A percentile compares a stretch with the other conserved stretches of the same genome.
phyloP scores from a whole-genome alignment of 2,888 invertebrate species.

The Drosophila melanocephala region DNA sequence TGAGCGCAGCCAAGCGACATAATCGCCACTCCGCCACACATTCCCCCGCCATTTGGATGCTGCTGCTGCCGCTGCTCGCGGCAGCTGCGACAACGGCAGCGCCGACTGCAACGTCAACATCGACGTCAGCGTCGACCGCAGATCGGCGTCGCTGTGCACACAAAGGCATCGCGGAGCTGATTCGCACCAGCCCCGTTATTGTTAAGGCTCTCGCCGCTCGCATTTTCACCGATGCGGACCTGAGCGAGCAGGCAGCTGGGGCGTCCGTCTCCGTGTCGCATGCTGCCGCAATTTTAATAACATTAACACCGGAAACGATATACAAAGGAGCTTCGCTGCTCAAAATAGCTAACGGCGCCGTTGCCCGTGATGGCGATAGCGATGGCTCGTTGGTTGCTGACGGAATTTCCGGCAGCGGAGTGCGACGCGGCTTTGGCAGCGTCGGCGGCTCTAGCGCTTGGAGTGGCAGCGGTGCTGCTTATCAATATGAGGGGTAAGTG shows the following conservation, averaged over 20 bases:
- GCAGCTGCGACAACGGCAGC: slow-evolving; percentile 42
- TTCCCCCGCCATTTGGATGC: slow-evolving; percentile 38
- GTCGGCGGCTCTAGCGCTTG: slow-evolving; percentile 41
- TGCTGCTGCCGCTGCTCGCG: slow-evolving; percentile 58
- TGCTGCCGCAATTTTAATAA: slow-evolving; percentile 83
- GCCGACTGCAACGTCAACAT: slow-evolving; percentile 43
- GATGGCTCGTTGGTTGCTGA: slow-evolving; percentile 34
- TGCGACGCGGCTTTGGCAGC: slow-evolving; percentile 29
- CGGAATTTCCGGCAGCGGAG: slow-evolving; percentile 22
- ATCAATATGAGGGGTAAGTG: slow-evolving; percentile 83
- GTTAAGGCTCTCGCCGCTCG: slow-evolving; percentile 84
- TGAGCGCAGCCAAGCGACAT: slow-evolving; percentile 43
- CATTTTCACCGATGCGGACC: slow-evolving; percentile 83
- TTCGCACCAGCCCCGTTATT: slow-evolving; percentile 85
- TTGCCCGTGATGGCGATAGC: slow-evolving; percentile 15
- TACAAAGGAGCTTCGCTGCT: slow-evolving; percentile 85
- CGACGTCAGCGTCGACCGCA: slow-evolving; percentile 35
- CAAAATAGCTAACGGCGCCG: slow-evolving; percentile 79
- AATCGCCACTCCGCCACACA: slow-evolving; percentile 25
- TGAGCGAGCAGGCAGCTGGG: slow-evolving; percentile 31
- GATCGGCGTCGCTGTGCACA: slow-evolving; percentile 79
- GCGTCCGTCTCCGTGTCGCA: slow-evolving; percentile 32
- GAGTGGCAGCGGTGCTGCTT: slow-evolving; percentile 62
- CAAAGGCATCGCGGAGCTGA: slow-evolving; percentile 84
- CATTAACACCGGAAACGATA: slow-evolving; percentile 85